A percentile compares a stretch with the other conserved stretches of the same genome.
Conservation (phyloP, 2,888 invertebrate genomes). For the Neoscelio sp. region DNA sequence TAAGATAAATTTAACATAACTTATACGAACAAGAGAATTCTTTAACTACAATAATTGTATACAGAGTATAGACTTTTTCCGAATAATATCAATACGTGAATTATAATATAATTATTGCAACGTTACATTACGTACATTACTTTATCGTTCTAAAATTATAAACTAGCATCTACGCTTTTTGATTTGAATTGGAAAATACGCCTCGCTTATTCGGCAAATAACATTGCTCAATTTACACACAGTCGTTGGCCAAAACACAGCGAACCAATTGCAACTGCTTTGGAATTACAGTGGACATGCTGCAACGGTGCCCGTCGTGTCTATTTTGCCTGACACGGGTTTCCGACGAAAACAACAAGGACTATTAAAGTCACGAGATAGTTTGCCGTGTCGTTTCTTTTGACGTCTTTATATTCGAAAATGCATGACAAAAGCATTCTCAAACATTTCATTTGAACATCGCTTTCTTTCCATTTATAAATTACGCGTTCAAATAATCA, state of each 20-base stretch:
- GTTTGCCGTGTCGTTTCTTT: constrained; percentile 43
- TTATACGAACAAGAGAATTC: too few relatives aligned
- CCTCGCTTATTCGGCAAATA: constrained; percentile 54
- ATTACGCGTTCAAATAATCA: not conserved
- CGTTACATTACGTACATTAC: constrained; percentile 1
- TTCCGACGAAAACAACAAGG: constrained; percentile 56
- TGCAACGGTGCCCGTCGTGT: constrained; percentile 38
- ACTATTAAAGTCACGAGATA: constrained; percentile 51
- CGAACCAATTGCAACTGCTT: constrained; percentile 50
- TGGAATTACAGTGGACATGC: constrained; percentile 43
- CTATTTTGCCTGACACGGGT: constrained; percentile 48
- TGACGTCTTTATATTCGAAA: constrained; percentile 41
- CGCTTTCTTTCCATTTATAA: not conserved
- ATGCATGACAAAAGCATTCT: constrained; percentile 7
- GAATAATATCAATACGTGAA: too few relatives aligned
- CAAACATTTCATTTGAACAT: not conserved
- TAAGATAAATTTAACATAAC: too few relatives aligned
- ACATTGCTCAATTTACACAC: constrained; percentile 50
- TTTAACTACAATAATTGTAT: too few relatives aligned
- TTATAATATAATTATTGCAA: not conserved
- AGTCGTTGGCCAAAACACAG: constrained; percentile 51
- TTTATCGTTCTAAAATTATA: constrained; percentile 17
- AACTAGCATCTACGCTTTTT: constrained; percentile 6
- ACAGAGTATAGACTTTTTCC: too few relatives aligned
- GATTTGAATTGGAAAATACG: constrained; percentile 54